Percentiles rank a stretch among this genome's conserved stretches.
Evolutionary conservation across 2,797 vertebrate species (phyloP).

Genomic region (Lacerta bilineata): DNA sequence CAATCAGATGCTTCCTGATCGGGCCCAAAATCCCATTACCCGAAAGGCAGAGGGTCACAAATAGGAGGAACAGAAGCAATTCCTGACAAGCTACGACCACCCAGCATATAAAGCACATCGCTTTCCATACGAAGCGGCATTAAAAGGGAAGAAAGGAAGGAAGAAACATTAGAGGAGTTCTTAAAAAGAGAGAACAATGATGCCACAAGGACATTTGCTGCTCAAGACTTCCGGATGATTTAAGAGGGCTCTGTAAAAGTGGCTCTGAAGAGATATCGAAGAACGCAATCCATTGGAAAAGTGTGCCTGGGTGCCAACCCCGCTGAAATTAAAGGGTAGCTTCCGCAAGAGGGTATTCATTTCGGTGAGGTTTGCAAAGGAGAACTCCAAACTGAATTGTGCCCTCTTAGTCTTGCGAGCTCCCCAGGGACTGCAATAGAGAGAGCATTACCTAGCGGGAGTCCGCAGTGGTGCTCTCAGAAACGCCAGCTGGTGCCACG

Average conservation of each 20-base stretch:
- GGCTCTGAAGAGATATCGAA: neutral
- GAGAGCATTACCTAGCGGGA: too few relatives aligned
- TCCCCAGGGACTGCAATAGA: neutral
- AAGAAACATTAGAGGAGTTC: neutral
- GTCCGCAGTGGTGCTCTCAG: neutral
- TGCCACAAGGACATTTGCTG: neutral
- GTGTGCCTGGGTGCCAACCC: too few relatives aligned
- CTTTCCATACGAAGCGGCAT: too few relatives aligned
- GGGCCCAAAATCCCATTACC: too few relatives aligned
- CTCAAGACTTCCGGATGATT: neutral
- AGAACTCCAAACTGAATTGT: accelerated
- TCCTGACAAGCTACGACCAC: neutral
- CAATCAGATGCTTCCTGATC: too few relatives aligned
- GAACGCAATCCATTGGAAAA: neutral
- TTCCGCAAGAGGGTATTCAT: neutral
- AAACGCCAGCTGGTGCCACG: neutral
- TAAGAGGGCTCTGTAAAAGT: neutral
- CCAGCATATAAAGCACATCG: neutral
- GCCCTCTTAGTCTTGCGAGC: too few relatives aligned
- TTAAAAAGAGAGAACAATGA: neutral
- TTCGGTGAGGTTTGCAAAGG: neutral
- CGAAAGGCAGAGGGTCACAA: neutral
- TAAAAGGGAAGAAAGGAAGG: neutral
- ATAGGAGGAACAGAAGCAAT: neutral
- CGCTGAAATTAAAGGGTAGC: neutral